Evolutionary conservation across 30 jellyfish, hydroid and myxozoan genomes (phyloP), one percentile per base, ranked within the genome.

Genomic region (Rhopilema esculentum): DNA sequence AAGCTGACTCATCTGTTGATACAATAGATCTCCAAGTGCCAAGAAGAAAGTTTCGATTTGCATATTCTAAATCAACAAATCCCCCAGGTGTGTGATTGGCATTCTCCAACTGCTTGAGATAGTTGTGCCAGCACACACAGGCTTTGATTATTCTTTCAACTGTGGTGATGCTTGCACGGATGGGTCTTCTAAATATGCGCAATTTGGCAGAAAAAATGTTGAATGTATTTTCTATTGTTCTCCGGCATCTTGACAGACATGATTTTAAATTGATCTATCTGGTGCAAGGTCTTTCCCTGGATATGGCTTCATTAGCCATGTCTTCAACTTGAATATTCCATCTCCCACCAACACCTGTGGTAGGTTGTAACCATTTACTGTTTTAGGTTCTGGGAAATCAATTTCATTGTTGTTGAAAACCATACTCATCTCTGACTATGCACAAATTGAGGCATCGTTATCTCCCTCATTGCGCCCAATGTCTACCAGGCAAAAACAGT

Each of bases 401-500:
- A 69, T n/a, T 27, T 51, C 78, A 16, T 57, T 88, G 28, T 53
- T 88, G 24, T 69, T 27, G 51, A 53, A 74, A 49, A 48, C 31
- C 25, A 23, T 29, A 23, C 71, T 69, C 83, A 72, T 51, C 91
- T 30, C 73, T 27, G 94, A 68, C 72, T 69, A 80, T 21, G 33
- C 30, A 24, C n/a, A 30, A 16, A 64, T 73, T 17, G 73, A 64
- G 53, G 89, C 29, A 70, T 85, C 93, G 88, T 85, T 85, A 66
- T 85, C 81, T 16, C 90, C 26, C 16, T 91, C 93, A 52, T 33
- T 49, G 30, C 52, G 28, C 30, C 93, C 93, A 17, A 85, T 57
- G 83, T 62, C 82, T 26, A 71, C 70, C 0, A 48, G 27, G 25
- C 91, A 21, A 57, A 71, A 85, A 71, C 89, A 71, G 62, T 85